These are phyloP conservation scores for Apogon talboti DNA, from an alignment of 2,797 vertebrate species.

Conservation along the genomic window DNA sequence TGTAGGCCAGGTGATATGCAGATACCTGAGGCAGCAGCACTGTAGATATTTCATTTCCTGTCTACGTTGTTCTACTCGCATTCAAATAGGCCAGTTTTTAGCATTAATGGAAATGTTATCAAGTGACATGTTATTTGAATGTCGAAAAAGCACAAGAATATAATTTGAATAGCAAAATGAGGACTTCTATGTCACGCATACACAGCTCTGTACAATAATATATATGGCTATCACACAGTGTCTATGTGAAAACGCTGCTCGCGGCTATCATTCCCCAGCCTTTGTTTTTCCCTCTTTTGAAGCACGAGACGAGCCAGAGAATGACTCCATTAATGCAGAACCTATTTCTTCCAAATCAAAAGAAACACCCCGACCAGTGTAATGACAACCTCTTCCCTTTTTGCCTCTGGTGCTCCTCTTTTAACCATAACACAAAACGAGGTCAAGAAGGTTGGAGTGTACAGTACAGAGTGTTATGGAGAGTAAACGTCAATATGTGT, in stretches of 20 bases:
- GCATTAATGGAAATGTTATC: slow-evolving; percentile 28
- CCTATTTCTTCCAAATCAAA: slow-evolving; percentile 77
- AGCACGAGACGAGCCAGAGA: slow-evolving; percentile 61
- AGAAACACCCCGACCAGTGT: slow-evolving; percentile 63
- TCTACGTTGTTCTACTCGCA: not conserved
- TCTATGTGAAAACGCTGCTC: slow-evolving; percentile 54
- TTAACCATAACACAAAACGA: slow-evolving; percentile 63
- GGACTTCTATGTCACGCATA: slow-evolving; percentile 7
- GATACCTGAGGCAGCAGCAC: not conserved
- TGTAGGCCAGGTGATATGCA: not conserved
- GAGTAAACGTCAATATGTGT: slow-evolving; percentile 30
- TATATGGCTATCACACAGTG: slow-evolving; percentile 41
- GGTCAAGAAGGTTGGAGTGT: slow-evolving; percentile 51
- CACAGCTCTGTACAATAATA: slow-evolving; percentile 37
- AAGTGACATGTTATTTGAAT: slow-evolving; percentile 20
- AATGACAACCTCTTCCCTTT: slow-evolving; percentile 56
- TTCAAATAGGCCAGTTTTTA: slow-evolving; percentile 25
- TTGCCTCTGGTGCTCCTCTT: slow-evolving; percentile 67
- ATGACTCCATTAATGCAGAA: slow-evolving; percentile 79
- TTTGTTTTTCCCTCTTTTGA: slow-evolving; percentile 69
- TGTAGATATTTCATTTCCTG: slow-evolving; percentile 25
- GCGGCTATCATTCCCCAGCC: slow-evolving; percentile 66
- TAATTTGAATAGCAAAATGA: slow-evolving; percentile 42
- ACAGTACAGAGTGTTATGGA: slow-evolving; percentile 30
- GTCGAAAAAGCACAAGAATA: slow-evolving; percentile 13